phyloP scores from a whole-genome alignment of 2,797 vertebrate genomes.

The Borostomias antarcticus region DNA sequence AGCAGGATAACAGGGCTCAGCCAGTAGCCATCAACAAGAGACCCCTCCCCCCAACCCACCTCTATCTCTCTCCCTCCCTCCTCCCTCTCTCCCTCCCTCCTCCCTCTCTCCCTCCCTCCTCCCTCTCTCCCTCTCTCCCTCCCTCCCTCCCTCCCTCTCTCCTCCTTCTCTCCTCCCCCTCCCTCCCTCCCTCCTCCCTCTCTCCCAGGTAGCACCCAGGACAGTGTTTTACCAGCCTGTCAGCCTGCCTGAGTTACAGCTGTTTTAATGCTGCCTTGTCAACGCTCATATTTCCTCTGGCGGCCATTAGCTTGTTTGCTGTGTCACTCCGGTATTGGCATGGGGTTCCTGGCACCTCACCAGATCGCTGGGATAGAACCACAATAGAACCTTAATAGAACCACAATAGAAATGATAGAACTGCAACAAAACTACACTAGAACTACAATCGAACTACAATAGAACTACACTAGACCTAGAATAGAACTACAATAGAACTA shows the following conservation, averaged over 20 bases:
- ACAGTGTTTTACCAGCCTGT: not conserved
- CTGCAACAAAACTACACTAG: no score
- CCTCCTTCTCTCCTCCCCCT: not conserved
- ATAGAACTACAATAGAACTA: no score
- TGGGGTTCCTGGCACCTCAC: no score
- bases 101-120: not conserved
- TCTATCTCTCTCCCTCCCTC: not conserved
- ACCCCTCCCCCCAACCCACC: not conserved
- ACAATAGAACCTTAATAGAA: no score
- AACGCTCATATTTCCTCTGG: not conserved
- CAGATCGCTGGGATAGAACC: no score
- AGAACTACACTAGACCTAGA: no score
- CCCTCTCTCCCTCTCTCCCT: not conserved
- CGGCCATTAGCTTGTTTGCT: no score
- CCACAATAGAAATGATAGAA: no score
- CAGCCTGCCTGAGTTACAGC: not conserved
- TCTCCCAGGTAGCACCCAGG: not conserved
- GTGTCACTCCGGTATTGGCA: no score
- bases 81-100: not conserved
- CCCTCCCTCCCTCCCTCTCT: not conserved
- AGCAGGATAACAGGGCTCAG: no score
- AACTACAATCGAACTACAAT: no score
- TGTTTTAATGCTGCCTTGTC: not conserved
- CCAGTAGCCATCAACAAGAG: no score
- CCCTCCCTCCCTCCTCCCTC: not conserved